A percentile compares a stretch with the other conserved stretches of the same genome.
These are phyloP conservation scores for Polyodon spathula DNA, from an alignment of 2,113 vertebrate genomes.

Conservation along the genomic window DNA sequence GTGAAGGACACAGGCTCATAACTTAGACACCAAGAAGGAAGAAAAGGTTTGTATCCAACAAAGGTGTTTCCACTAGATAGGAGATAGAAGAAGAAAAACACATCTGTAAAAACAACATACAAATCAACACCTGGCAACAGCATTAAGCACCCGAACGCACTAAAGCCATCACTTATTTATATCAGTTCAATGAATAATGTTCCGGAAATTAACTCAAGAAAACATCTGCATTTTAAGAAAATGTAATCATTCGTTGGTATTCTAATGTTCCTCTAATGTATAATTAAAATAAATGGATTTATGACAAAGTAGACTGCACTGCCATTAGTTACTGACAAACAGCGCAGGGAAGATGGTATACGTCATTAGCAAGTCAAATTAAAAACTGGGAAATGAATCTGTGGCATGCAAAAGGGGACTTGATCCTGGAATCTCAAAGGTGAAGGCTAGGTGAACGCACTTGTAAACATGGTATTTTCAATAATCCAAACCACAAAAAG, in stretches of 20 bases:
- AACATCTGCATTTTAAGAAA: background rate
- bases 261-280: background rate
- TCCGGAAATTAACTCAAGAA: background rate
- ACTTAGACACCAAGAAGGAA: too few relatives aligned
- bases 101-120: background rate
- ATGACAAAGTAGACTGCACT: background rate
- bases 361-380: background rate
- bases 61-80: too few relatives aligned
- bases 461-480: too few relatives aligned
- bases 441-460: too few relatives aligned
- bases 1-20: too few relatives aligned
- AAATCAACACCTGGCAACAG: background rate
- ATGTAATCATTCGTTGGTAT: background rate
- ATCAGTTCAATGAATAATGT: constrained; percentile 1
- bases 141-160: background rate
- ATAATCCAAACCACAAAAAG: too few relatives aligned
- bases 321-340: constrained; percentile 1
- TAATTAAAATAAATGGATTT: background rate
- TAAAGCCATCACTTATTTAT: background rate
- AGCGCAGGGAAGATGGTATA: background rate
- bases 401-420: too few relatives aligned
- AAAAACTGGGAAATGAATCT: background rate
- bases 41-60: too few relatives aligned
- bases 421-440: too few relatives aligned
- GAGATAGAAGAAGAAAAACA: too few relatives aligned